Percentiles rank a stretch among this genome's conserved stretches.
These are phyloP conservation scores for Brachyopa scutellaris DNA, from an alignment of 2,888 invertebrate species.

Conservation along the genomic window DNA sequence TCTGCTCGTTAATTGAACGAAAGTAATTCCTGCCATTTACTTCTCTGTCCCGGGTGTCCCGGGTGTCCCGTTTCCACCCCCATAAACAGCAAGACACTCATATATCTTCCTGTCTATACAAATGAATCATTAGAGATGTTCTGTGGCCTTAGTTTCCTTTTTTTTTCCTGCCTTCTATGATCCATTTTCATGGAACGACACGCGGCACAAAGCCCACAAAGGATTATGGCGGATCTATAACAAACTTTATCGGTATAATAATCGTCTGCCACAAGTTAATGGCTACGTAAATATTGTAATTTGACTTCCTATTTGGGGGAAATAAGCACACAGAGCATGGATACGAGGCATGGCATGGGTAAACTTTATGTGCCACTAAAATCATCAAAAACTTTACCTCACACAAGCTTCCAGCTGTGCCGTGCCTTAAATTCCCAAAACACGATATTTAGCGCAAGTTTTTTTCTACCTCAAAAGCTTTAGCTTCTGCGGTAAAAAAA, in stretches of 20 bases:
- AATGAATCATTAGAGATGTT: conserved; percentile 26
- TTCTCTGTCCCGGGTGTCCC: background rate
- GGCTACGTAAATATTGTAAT: conserved; percentile 31
- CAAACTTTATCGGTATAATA: conserved; percentile 38
- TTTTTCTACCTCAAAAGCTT: background rate
- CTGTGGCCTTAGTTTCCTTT: conserved; percentile 5
- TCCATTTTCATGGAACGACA: background rate
- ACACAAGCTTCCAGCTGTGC: background rate
- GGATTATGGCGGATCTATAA: conserved; percentile 17
- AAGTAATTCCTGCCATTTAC: conserved; percentile 14
- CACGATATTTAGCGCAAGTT: background rate
- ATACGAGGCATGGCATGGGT: too few species aligned
- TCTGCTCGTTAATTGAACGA: conserved; percentile 23
- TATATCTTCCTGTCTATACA: background rate
- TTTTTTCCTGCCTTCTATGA: background rate
- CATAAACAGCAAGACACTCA: background rate
- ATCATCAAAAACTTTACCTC: background rate
- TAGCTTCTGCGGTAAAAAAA: conserved; percentile 1
- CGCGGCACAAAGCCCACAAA: background rate
- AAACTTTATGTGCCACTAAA: too few species aligned
- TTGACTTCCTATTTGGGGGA: conserved; percentile 11
- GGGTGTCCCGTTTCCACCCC: background rate
- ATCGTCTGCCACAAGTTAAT: conserved; percentile 50
- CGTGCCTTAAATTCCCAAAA: background rate
- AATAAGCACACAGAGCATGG: background rate